Base-by-base conservation (phyloP, 2,113 vertebrate species). In the Ophiodon elongatus region DNA sequence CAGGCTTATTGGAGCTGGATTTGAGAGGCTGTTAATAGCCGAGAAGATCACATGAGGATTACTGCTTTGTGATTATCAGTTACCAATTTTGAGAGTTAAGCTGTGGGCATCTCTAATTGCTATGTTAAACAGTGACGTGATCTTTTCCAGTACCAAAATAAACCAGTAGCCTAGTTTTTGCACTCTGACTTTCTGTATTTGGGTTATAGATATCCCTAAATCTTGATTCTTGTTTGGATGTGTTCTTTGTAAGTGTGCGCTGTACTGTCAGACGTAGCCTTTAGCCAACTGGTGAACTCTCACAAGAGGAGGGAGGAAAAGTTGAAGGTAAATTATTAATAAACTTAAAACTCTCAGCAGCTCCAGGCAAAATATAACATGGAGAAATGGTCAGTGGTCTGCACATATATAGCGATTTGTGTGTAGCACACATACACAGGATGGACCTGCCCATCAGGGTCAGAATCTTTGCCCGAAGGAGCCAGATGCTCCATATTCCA, bases 1-100 rank as follows among this genome's bases (percentile, higher is more conserved):
- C 10, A 82, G 52, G 67, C 68, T 83, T 78, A 74, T 31, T 59
- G 47, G 21, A 77, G 62, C 8, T 56, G 66, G 69, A 91, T 86
- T 83, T 79, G 78, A 0, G 31, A 81, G 41, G 76, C 60, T 59
- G 72, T 69, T 84, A 85, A 81, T 80, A 65, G 73, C 64, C 29
- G 14, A 78, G 33, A 59, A 64, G 60, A 76, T 85, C 56, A 76
- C 45, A 47, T 15, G 62, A 78, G 45, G 76, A 86, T 80, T 73
- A 29, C 50, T n/a, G 52, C 59, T 67, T 72, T 68, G 63, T 83
- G 31, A 82, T 80, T 54, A 71, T 71, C 75, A 67, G 79, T 80
- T 65, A 66, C 8, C 59, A 37, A 57, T 77, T 82, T 43, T 31
- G 33, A 68, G 29, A 76, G 50, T 64, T 33, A 65, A 39, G n/a